Evolutionary conservation across 37 sponge, comb jelly and placozoan species (phyloP), one percentile per base, ranked within the genome.

Genomic region (Beroe forskalii): DNA sequence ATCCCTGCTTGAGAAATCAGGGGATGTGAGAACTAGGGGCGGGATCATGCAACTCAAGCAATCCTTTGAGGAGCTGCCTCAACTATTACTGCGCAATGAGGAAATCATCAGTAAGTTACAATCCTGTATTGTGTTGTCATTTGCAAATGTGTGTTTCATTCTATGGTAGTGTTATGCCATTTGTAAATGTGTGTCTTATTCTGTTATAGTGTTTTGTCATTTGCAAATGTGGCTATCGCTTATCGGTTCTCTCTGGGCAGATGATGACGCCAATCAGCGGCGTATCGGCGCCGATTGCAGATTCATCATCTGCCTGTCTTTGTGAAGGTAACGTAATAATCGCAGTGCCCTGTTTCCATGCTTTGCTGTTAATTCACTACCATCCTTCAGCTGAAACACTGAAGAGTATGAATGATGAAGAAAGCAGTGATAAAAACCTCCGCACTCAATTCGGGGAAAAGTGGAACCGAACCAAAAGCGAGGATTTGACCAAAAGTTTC

Each of bases 101-200:
- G 97, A 97, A 89, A 94, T 97, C 42, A 60, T 95, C 14, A 67
- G 67, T 62, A 95, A 97, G 92, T 95, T 94, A n/a, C n/a, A n/a
- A n/a, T n/a, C n/a, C n/a, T n/a, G n/a, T n/a, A n/a, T n/a, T n/a
- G n/a, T n/a, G n/a, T n/a, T n/a, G n/a, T n/a, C n/a, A n/a, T n/a
- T n/a, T n/a, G n/a, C n/a, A n/a, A n/a, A n/a, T n/a, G n/a, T n/a
- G n/a, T n/a, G n/a, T n/a, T n/a, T n/a, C n/a, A n/a, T n/a, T n/a
- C n/a, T n/a, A n/a, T n/a, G n/a, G n/a, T n/a, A n/a, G n/a, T n/a
- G n/a, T n/a, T n/a, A n/a, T n/a, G n/a, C n/a, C n/a, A n/a, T n/a
- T n/a, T n/a, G n/a, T n/a, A n/a, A n/a, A n/a, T n/a, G n/a, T n/a
- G n/a, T n/a, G n/a, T n/a, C n/a, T n/a, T n/a, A n/a, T n/a, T n/a